These are phyloP conservation scores for Eubasilissa regina DNA, from an alignment of 1,140 invertebrate genomes.

Conservation along the genomic window DNA sequence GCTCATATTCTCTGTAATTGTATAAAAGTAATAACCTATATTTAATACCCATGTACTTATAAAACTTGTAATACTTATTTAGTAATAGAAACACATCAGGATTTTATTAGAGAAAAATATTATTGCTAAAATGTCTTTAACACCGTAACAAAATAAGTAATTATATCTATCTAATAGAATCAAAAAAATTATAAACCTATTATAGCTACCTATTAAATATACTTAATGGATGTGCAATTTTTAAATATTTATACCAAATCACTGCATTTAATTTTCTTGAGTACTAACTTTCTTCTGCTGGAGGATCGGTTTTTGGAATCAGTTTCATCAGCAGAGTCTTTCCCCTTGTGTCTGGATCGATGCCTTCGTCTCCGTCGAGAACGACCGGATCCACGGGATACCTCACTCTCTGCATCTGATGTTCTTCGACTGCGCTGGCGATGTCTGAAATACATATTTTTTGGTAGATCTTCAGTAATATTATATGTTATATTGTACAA, in stretches of 20 bases:
- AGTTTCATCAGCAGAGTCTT: conserved; percentile 74
- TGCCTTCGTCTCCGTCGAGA: conserved; percentile 81
- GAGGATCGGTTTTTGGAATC: conserved; percentile 66
- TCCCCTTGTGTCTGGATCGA: conserved; percentile 75
- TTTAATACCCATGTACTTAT: neutral
- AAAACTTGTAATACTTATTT: neutral
- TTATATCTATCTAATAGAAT: too few species aligned
- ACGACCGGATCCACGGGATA: conserved; percentile 85
- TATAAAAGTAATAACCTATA: too few species aligned
- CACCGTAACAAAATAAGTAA: too few species aligned
- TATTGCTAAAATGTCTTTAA: too few species aligned
- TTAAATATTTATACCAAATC: conserved; percentile 20
- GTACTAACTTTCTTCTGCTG: conserved; percentile 56
- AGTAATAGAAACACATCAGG: too few species aligned
- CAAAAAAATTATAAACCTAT: neutral
- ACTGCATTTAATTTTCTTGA: neutral
- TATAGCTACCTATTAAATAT: neutral
- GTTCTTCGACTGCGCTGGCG: conserved; percentile 83
- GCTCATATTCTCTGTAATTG: conserved; percentile 75
- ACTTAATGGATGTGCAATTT: neutral
- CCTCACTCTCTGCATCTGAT: conserved; percentile 91
- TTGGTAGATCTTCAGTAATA: too few species aligned
- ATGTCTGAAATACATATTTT: conserved; percentile 74
- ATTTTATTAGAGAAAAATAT: too few species aligned
- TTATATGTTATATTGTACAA: too few species aligned